Base-by-base conservation (phyloP, 2,888 invertebrate genomes). In the Trichopoda pennipes region DNA sequence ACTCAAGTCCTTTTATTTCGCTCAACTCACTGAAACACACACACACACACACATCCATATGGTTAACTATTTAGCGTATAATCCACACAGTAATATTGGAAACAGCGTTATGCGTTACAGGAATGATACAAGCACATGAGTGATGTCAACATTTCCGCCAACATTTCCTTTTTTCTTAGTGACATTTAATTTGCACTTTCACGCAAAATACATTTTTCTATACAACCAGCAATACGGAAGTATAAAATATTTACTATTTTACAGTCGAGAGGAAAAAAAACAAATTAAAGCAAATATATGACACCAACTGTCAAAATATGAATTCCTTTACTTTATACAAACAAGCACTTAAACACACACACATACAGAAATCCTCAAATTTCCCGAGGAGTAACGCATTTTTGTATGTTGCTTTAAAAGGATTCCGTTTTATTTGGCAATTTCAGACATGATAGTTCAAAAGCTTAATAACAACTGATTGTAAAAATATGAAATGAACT, bases 141-240 rank as follows among this genome's bases (percentile, higher is more conserved):
- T 74, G 80, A 84, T 85, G 85, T 85, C 85, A 86, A 87, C 87
- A 88, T 87, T 83, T 85, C 84, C 85, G 78, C 69, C 84, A 84
- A 85, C 86, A 85, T 88, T 85, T 87, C 86, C 86, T 85, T 70
- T 38, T 28, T 84, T 47, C 64, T 12, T 35, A 75, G 19, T 51
- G 64, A 55, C 64, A 35, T 63, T 44, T 49, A 69, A 68, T 75
- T 68, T 68, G 32, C 58, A 35, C 61, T 61, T 47, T 69, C 51
- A 64, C 72, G 42, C 66, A 35, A 64, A 56, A 47, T n/a, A 21
- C 3, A 64, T 49, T 64, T 49, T 64, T 38, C 12, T 38, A 38
- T 38, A 38, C 35, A 35, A 35, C 32, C 8, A 35, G 17, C 32
- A 58, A 9, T 49, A 53, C 42, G 35, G 21, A 69, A 42, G 9